A percentile compares a stretch with the other conserved stretches of the same genome.
phyloP scores from a whole-genome alignment of 2,797 vertebrate genomes.

The Florisuga fusca region DNA sequence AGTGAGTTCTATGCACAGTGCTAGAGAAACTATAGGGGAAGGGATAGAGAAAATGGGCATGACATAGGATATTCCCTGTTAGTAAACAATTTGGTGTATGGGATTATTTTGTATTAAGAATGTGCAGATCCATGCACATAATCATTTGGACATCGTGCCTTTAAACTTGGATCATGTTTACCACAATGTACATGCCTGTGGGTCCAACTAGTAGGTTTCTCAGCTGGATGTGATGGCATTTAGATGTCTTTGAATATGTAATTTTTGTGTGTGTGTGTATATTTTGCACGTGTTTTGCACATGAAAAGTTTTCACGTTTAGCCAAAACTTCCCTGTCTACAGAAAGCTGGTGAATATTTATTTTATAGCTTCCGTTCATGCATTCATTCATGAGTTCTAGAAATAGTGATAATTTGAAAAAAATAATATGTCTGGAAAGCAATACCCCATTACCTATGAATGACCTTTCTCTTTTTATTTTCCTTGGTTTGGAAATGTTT shows the following conservation, averaged over 20 bases:
- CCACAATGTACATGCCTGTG: not conserved
- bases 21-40: not conserved
- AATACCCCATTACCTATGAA: conserved; percentile 35
- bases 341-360: conserved; percentile 49
- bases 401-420: conserved; percentile 68
- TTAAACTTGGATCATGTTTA: not conserved
- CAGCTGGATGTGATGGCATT: not conserved
- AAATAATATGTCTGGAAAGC: conserved; percentile 47
- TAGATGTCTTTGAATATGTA: not conserved
- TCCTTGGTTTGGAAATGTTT: not conserved
- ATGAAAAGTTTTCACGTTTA: not conserved
- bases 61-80: not conserved
- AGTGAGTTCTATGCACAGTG: not conserved
- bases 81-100: not conserved
- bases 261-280: conserved; percentile 3
- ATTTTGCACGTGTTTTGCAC: not conserved
- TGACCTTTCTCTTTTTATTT: conserved; percentile 29
- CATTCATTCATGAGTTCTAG: conserved; percentile 54
- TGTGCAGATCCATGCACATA: fast-evolving
- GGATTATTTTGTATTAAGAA: not conserved
- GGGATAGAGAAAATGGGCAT: not conserved
- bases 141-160: not conserved
- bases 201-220: not conserved
- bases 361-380: conserved; percentile 46
- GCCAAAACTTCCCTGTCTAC: not conserved